Evolutionary conservation across 1,140 invertebrate genomes (phyloP), one percentile per base, ranked within the genome.

Genomic region (Camponotus vicinus): DNA sequence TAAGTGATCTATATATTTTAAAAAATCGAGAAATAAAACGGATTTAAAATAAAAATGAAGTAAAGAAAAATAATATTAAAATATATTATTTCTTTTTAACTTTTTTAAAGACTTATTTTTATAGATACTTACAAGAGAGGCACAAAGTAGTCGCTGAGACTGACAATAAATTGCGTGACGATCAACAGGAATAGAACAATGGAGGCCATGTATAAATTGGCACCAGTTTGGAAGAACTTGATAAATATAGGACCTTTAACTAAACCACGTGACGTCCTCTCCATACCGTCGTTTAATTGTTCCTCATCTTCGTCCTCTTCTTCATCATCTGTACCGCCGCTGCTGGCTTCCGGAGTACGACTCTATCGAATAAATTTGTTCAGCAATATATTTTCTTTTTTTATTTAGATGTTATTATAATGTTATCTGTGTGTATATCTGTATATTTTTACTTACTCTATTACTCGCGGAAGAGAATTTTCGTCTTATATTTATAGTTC

Each of bases 141-240:
- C 11, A 97, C 94, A 94, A 97, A 97, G 91, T 96, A 97, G 89
- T 98, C 97, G 42, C 96, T 96, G 15, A 96, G 95, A 86, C 97
- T 97, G 45, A 95, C 96, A 34, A 96, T 91, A 21, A 96, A 91
- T 93, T 98, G 97, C 15, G 97, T 96, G 0, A 96, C 86, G 6
- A 96, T 75, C 61, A 96, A 96, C 2, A 97, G 91, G 4, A 96
- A 15, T 2, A 96, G 63, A 88, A 97, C 95, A 0, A 88, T 89
- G 2, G 96, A 95, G 2, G 96, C 90, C 21, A 96, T 86, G 45
- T 94, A 94, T 40, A 96, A 95, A 34, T 96, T 96, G 18, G 95
- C 95, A 21, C 96, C 96, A 2, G 96, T 96, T 59, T 94, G 92
- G 61, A 97, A 96, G 91, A 97, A 98, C 15, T 96, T 95, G 3